Base-by-base conservation (phyloP, 2,113 vertebrate genomes). In the Heterotis niloticus region DNA sequence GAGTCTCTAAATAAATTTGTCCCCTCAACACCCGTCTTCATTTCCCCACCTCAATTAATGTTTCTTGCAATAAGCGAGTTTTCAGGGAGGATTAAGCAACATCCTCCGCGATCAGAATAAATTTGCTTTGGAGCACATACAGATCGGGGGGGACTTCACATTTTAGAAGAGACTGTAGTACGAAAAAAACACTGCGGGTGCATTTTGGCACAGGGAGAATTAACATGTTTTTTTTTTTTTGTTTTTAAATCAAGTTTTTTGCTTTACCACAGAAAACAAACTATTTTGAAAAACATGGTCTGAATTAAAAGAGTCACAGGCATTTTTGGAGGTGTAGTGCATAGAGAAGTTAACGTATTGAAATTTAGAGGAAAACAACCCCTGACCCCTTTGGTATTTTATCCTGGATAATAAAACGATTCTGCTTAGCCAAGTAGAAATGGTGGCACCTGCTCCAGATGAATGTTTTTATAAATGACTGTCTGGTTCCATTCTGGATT, bases 401-500 rank as follows among this genome's bases (percentile, higher is more conserved):
- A 14, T 17, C 20, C 4, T 13, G 14, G 20, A 14, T 62, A 62
- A 62, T 4, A 62, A 14, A 62, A 14, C 20, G 12, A 62, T 17
- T 20, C 60, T 44, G 34, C 34, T 44, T 44, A 44, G 20, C 60
- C 4, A 20, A 20, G 14, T 14, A 62, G 20, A 62, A 62, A 14
- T 62, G 60, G 60, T 62, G 86, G 14, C 92, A 99, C 98, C 96
- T 99, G 97, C 82, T 99, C 98, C 70, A 93, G 82, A 82, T 96
- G 96, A 86, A 99, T 98, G 85, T 96, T 99, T 92, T 99, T 99
- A 88, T 99, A 99, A 90, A 99, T 99, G 81, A 99, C 98, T 0
- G 96, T 99, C 91, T 99, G 98, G 91, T 99, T 99, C 98, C 98
- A 99, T 83, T 99, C 98, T 60, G 97, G 98, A 89, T 98, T 98